Conservation (phyloP, 2,888 invertebrate species). For the Thyatira batis region DNA sequence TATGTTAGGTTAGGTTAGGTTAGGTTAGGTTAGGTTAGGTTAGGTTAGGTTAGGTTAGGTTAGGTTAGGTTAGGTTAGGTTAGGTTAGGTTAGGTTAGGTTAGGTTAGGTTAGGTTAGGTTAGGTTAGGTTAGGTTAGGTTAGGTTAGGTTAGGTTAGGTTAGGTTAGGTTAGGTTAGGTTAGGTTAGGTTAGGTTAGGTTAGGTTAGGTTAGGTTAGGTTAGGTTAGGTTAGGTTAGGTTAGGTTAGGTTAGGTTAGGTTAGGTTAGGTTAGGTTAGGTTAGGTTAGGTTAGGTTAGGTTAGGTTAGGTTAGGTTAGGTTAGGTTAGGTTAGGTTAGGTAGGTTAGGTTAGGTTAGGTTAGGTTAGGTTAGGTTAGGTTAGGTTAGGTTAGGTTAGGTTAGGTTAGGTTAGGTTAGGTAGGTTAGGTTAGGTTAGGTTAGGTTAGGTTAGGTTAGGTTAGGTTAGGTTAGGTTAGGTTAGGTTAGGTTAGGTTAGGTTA, state of each 20-base stretch:
- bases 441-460: too few species aligned
- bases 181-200: not conserved
- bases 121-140: conserved; percentile 2
- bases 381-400: too few species aligned
- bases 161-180: not conserved
- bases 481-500: too few species aligned
- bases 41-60: conserved; percentile 1
- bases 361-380: too few species aligned
- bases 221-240: conserved; percentile 2
- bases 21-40: not conserved
- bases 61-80: conserved; percentile 2
- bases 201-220: not conserved
- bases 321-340: too few species aligned
- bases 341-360: too few species aligned
- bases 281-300: conserved; percentile 2
- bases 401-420: too few species aligned
- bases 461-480: too few species aligned
- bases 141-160: conserved; percentile 2
- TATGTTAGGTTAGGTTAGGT: conserved; percentile 2
- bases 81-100: conserved; percentile 2
- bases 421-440: too few species aligned
- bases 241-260: conserved; percentile 2
- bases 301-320: not conserved
- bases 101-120: conserved; percentile 2
- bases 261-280: conserved; percentile 2